Evolutionary conservation across 2,888 invertebrate species (phyloP), one percentile per base, ranked within the genome.

Genomic region (Hetaerina titia): DNA sequence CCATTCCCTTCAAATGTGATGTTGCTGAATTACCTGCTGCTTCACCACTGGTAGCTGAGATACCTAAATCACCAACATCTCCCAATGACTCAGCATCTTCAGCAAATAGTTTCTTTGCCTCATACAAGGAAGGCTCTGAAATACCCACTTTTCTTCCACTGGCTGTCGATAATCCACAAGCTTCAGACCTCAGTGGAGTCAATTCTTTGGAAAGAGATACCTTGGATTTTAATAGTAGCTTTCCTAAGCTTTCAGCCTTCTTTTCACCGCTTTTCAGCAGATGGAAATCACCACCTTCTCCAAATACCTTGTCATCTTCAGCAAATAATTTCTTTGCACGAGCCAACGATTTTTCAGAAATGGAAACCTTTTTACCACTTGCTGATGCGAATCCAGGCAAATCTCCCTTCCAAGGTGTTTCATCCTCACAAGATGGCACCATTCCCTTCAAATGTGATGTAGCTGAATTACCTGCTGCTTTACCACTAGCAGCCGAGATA

Each of bases 341-440:
- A 81, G 95, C 81, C 95, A 97, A 97, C 96, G 97, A 97, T 96
- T 97, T 97, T 9, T 97, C 97, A 74, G 96, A 96, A 89, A 97
- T 95, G 22, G 96, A 96, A n/a, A 96, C 92, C 45, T 94, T 89
- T 94, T 96, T 95, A 1, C 96, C 96, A 94, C 95, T 95, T 8
- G 96, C 96, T 17, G 96, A 96, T 57, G 95, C 90, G 94, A 96
- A 96, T 19, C 96, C 95, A 90, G 56, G 96, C 95, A 95, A 96
- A 25, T 2, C 87, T 17, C 19, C 13, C 13, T 19, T n/a, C 69
- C 8, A 94, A 81, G 87, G 94, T 11, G 45, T 74, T 15, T 17
- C 13, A 60, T 4, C 11, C 57, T 87, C 87, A 25, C 60, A 15
- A 22, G 57, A 19, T 17, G 19, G 64, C 7, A 64, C 19, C 1